Evolutionary conservation across 2,797 vertebrate genomes (phyloP).

Genomic region (Acridotheres tristis): DNA sequence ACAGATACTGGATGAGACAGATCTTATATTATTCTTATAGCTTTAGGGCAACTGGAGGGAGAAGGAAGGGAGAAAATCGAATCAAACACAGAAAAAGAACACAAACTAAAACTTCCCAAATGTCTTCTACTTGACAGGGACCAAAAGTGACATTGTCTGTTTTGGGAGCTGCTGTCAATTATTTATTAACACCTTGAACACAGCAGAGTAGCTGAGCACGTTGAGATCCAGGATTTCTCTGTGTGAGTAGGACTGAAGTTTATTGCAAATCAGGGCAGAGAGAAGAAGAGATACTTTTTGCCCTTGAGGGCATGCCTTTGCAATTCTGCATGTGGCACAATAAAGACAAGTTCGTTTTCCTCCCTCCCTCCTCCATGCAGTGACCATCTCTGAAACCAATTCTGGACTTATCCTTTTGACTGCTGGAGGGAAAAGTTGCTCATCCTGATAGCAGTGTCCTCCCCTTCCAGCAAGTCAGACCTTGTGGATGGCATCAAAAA

Average conservation of each 20-base stretch:
- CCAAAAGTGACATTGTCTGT: not conserved
- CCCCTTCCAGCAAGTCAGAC: not conserved
- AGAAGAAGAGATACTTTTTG: not conserved
- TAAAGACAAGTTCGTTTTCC: not conserved
- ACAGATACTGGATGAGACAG: constrained; percentile 31
- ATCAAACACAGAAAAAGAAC: constrained; percentile 20
- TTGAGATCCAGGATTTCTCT: not conserved
- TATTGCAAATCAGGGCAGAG: not conserved
- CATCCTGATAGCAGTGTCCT: not conserved
- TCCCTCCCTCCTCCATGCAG: not conserved
- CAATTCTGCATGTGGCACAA: not conserved
- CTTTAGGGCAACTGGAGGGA: constrained; percentile 31
- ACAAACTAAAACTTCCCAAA: constrained; percentile 30
- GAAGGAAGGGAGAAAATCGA: not conserved
- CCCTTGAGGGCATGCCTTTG: not conserved
- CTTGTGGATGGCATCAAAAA: not conserved
- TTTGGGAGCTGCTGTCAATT: constrained; percentile 21
- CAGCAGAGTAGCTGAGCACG: not conserved
- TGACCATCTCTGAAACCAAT: not conserved
- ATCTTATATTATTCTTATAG: constrained; percentile 38
- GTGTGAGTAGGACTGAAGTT: not conserved
- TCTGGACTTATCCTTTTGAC: not conserved
- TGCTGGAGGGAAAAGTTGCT: not conserved
- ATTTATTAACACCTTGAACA: constrained; percentile 39
- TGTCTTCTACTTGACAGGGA: not conserved